Base-by-base conservation (phyloP, 2,888 invertebrate species). In the Papilio elwesi region DNA sequence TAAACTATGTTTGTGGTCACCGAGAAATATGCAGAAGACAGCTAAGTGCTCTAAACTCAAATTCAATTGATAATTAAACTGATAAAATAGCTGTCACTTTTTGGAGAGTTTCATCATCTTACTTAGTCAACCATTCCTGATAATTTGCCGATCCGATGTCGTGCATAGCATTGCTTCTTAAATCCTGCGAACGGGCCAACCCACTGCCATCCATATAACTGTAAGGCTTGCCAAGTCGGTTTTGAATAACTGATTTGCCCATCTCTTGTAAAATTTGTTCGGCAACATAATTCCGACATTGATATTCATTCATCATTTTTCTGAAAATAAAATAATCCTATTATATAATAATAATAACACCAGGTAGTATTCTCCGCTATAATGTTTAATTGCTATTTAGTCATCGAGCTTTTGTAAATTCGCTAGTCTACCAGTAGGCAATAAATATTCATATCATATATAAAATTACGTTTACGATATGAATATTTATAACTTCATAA, bases 271-370 rank as follows among this genome's bases (percentile, higher is more conserved):
- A 86, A 76, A 97, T 96, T 89, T 96, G 95, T 79, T 96, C 96
- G 0, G 96, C 96, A 53, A 97, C 86, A 83, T 95, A 97, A 82
- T 95, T 96, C 51, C 96, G 95, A 78, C 97, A 97, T 64, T 96
- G 90, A 84, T 96, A 97, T 83, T 97, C 96, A 82, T 97, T 97
- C 95, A 97, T 96, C 94, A 95, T 96, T 85, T 95, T 94, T 81
- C 97, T 96, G 80, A 4, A 69, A 73, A 57, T 36, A 64, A 26
- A 26, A 26, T 26, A 26, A 26, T 26, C 2, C 4, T 26, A 26
- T 2, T 26, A 26, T 26, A 26, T 2, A 26, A 26, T 43, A 26
- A 66, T 47, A 57, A 51, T 13, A 65, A 51, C 8, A 51, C 1
- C 26, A 26, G 26, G 1, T 4, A 26, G 26, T 4, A 26, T 26